Base-by-base conservation (phyloP, 2,797 vertebrate species). In the Galago senegalensis region DNA sequence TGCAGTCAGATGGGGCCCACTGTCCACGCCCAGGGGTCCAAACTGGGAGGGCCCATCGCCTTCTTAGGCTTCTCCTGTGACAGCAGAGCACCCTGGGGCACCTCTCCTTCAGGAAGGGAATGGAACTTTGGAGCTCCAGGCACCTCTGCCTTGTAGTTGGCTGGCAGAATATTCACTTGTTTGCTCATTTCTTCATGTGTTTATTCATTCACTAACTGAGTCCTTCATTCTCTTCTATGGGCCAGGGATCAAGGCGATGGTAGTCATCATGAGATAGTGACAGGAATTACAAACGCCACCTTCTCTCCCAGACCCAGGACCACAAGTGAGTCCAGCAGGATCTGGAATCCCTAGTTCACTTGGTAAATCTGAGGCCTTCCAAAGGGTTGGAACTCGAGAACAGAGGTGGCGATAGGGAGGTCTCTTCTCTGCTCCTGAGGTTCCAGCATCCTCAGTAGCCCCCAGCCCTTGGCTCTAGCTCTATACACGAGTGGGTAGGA, bases 401-500 rank as follows among this genome's bases (percentile, higher is more conserved):
- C 17, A 67, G 65, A 17, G 7, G 65, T 9, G 65, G 31, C 1
- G 16, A 17, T n/a, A n/a, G 7, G 65, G 65, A 9, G 17, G 65
- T n/a, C 63, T 67, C 63, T 67, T 67, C 63, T n/a, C 16, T 3
- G 63, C 31, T n/a, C 63, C 16, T n/a, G 63, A n/a, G 65, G 7
- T 20, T 21, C 56, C 17, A 58, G 56, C 5, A 1, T n/a, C 34
- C 23, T 34, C 1, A 29, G 87, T 29, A 14, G 67, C 23, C 29
- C 23, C 5, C 29, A 43, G 76, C 21, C 31, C 25, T 21, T 5
- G 3, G 20, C 69, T 85, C 6, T 2, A 21, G 65, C 29, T 87
- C 34, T 0, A 0, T 3, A n/a, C 34, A 1, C 1, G 0, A 5
- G 25, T 8, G 6, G 40, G 31, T 29, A 6, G 1, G 1, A 9